These are phyloP conservation scores for Sminthurinus aureus DNA, from an alignment of 2,888 invertebrate species.

Conservation along the genomic window DNA sequence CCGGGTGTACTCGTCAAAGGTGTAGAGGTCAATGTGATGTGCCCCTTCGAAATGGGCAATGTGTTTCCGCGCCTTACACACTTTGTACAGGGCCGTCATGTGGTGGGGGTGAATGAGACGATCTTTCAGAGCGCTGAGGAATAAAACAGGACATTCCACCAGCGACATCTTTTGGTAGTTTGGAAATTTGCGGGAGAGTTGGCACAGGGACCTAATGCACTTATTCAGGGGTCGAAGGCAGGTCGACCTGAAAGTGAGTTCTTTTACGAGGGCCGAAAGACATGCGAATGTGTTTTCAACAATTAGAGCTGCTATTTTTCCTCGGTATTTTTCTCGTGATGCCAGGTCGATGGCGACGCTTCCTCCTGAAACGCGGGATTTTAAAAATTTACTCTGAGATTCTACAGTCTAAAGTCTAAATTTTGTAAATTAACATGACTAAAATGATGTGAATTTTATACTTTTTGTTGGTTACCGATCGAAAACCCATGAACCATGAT, in stretches of 20 bases:
- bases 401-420: too few relatives aligned
- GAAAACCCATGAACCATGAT: slow-evolving; percentile 27
- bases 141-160: slow-evolving; percentile 13
- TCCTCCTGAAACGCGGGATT: slow-evolving; percentile 3
- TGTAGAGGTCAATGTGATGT: slow-evolving; percentile 1
- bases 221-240: background rate
- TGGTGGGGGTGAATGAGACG: slow-evolving; percentile 14
- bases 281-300: slow-evolving; percentile 30
- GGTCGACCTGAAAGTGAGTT: slow-evolving; percentile 4
- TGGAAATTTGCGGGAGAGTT: slow-evolving; percentile 16
- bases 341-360: slow-evolving; percentile 29
- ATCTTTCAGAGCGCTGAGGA: slow-evolving; percentile 19
- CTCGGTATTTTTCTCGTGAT: background rate
- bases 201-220: background rate
- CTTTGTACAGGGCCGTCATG: slow-evolving; percentile 26
- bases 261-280: background rate
- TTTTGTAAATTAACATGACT: too few relatives aligned
- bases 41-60: slow-evolving; percentile 14
- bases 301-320: slow-evolving; percentile 10
- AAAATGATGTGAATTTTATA: background rate
- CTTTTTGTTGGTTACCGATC: slow-evolving; percentile 17
- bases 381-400: too few relatives aligned
- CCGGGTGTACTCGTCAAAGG: too few relatives aligned
- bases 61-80: slow-evolving; percentile 24
- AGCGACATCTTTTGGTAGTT: slow-evolving; percentile 12